Percentiles rank a stretch among this genome's conserved stretches.
These are phyloP conservation scores for Leptinotarsa defecta DNA, from an alignment of 1,140 invertebrate species.

Conservation along the genomic window DNA sequence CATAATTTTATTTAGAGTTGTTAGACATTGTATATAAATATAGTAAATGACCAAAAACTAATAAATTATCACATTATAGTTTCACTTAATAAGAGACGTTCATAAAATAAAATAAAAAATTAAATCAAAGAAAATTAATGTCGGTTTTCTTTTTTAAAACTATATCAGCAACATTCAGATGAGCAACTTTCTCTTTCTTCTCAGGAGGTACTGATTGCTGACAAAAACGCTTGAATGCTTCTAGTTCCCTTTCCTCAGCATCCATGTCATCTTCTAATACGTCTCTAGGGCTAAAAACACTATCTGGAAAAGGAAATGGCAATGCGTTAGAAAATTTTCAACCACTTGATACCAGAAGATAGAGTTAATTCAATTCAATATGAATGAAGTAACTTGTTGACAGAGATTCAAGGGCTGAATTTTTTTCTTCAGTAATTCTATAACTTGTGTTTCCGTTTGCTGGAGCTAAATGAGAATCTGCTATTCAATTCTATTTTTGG, in stretches of 20 bases:
- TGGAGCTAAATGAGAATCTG: too few relatives aligned
- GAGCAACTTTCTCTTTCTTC: slow-evolving; percentile 69
- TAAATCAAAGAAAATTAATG: slow-evolving; percentile 18
- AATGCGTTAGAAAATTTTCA: too few relatives aligned
- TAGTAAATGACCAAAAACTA: slow-evolving; percentile 24
- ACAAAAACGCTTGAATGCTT: slow-evolving; percentile 81
- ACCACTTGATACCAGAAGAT: too few relatives aligned
- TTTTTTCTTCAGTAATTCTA: too few relatives aligned
- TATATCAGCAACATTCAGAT: slow-evolving; percentile 54
- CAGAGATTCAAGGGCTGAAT: too few relatives aligned
- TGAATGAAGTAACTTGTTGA: too few relatives aligned
- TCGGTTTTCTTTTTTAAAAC: slow-evolving; percentile 50
- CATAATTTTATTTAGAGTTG: neutral
- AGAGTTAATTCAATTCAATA: too few relatives aligned
- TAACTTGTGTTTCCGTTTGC: too few relatives aligned
- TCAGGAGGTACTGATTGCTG: slow-evolving; percentile 71
- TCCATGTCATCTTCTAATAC: slow-evolving; percentile 76
- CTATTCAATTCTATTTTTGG: too few relatives aligned
- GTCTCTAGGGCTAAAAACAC: slow-evolving; percentile 77
- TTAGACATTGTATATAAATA: slow-evolving; percentile 23
- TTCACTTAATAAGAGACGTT: slow-evolving; percentile 20
- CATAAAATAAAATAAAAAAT: slow-evolving; percentile 9
- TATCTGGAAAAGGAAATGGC: slow-evolving; percentile 63
- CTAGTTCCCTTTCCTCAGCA: slow-evolving; percentile 74
- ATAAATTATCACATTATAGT: slow-evolving; percentile 32